phyloP scores from a whole-genome alignment of 35 echinoderm and acorn worm species.

The Lytechinus pictus region DNA sequence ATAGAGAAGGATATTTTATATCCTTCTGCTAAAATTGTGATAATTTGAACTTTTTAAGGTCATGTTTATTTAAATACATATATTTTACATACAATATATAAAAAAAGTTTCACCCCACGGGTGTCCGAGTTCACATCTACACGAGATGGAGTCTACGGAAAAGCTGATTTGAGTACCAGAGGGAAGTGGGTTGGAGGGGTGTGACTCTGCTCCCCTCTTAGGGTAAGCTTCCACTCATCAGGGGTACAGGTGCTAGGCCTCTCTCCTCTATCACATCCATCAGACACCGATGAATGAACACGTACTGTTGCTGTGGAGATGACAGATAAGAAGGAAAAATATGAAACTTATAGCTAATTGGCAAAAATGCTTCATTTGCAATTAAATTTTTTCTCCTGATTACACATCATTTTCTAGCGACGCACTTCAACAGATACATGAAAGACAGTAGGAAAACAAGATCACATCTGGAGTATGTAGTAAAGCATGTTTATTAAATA shows the following conservation, averaged over 20 bases:
- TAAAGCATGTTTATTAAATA: no score
- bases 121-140: no score
- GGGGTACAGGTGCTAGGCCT: constrained; percentile 56
- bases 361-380: no score
- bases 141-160: not conserved
- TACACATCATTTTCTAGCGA: no score
- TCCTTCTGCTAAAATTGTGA: not conserved
- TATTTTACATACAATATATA: not conserved
- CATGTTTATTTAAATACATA: not conserved
- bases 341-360: no score
- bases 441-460: no score
- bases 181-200: not conserved
- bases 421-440: no score
- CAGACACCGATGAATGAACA: constrained; percentile 93
- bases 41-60: not conserved
- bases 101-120: not conserved
- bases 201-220: not conserved
- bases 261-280: constrained; percentile 83
- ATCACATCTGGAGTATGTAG: no score
- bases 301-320: constrained; percentile 83
- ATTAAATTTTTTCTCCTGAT: no score
- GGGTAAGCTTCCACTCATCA: constrained; percentile 35
- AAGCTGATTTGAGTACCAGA: not conserved
- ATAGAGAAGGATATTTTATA: not conserved
- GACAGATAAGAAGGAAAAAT: no score